phyloP scores from a whole-genome alignment of 2,797 vertebrate genomes.

The Ptychobarbus kaznakovi region DNA sequence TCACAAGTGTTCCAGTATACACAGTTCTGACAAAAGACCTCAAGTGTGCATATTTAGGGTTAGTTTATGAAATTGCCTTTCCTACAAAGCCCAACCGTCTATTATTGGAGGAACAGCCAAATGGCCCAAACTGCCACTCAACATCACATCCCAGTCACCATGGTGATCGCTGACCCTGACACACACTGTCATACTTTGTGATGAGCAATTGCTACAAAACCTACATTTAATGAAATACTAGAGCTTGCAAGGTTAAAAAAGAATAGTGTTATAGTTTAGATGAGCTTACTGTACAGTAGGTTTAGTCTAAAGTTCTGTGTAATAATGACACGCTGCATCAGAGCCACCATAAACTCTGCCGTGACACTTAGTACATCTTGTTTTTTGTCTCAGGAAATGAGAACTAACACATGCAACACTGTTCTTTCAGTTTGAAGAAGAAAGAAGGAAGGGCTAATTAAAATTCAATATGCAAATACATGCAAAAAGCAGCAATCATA shows the following conservation, averaged over 20 bases:
- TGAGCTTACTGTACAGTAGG: neutral
- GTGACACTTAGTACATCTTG: neutral
- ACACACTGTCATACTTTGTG: neutral
- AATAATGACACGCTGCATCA: neutral
- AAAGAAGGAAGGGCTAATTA: neutral
- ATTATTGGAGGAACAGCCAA: neutral
- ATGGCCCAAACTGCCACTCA: neutral
- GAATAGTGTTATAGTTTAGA: neutral
- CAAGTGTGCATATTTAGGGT: neutral
- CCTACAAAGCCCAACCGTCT: neutral
- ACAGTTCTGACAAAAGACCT: neutral
- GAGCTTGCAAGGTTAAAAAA: neutral
- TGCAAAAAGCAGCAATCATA: neutral
- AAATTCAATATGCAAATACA: neutral
- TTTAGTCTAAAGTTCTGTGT: neutral
- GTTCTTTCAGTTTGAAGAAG: neutral
- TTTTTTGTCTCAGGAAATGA: neutral
- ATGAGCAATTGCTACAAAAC: conserved; percentile 1
- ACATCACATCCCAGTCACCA: conserved; percentile 4
- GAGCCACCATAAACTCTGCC: neutral
- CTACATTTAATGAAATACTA: conserved; percentile 2
- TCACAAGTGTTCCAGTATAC: neutral
- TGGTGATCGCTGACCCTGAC: conserved; percentile 27
- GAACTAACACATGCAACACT: neutral
- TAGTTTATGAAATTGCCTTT: neutral